Evolutionary conservation across 2,797 vertebrate genomes (phyloP), one percentile per base, ranked within the genome.

Genomic region (Chaunax sp.): DNA sequence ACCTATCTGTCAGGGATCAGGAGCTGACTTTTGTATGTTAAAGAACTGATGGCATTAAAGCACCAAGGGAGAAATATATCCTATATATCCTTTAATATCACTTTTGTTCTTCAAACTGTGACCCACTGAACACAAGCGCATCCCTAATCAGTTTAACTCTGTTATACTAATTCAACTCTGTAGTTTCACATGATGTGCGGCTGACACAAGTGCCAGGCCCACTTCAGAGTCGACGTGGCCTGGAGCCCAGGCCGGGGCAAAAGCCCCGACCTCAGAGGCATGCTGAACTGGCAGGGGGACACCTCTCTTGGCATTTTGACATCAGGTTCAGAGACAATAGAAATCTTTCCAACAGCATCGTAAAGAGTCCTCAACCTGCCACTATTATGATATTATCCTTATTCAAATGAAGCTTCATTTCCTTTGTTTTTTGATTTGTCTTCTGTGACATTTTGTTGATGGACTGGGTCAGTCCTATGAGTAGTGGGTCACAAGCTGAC

Each of bases 141-240:
- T 92, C 85, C 84, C 91, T 93, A 94, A 93, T 94, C 93, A 94
- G 91, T 94, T 93, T 92, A 92, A 94, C 91, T 90, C 90, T 88
- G 83, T 85, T 79, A 82, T 82, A 81, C 78, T 73, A 75, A 74
- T 83, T 89, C 90, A 80, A 75, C 87, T 86, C 86, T 82, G 79
- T 82, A 89, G 85, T 76, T 88, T 89, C 89, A 87, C 89, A 89
- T 92, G 91, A 91, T 90, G 90, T 82, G 84, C 68, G 47, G 76
- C 80, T 94, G 92, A 94, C 93, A 94, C 91, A 88, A 90, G 85
- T 90, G 89, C 87, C 92, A 91, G 90, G 85, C 89, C 91, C 89
- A 91, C 91, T 92, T 85, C 43, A 58, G 82, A 89, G 71, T 72
- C 80, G 81, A 85, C 61, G 82, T 90, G 89, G 89, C 90, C 92